Evolutionary conservation across 2,888 invertebrate species (phyloP).

Genomic region (Gryllus longicercus): DNA sequence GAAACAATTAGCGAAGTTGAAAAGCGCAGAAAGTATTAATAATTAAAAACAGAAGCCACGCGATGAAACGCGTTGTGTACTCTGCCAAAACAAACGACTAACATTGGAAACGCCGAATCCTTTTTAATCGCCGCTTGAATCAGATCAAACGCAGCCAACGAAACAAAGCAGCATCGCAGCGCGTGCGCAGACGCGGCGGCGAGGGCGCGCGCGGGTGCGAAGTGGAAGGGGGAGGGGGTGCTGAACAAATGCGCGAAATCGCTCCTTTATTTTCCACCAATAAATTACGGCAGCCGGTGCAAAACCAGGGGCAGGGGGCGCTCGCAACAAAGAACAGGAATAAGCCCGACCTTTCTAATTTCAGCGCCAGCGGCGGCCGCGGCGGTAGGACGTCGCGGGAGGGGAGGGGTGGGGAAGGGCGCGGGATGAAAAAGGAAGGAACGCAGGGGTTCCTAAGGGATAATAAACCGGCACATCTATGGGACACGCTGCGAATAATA

Average conservation of each 20-base stretch:
- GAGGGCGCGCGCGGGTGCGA: not conserved
- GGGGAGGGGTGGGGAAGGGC: not conserved
- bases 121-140: conserved; percentile 4
- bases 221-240: not conserved
- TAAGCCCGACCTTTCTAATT: not conserved
- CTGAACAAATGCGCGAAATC: not conserved
- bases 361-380: not conserved
- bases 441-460: too few species aligned
- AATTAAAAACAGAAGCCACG: not conserved
- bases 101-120: not conserved
- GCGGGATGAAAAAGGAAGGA: not conserved
- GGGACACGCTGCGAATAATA: too few species aligned
- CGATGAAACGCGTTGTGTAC: not conserved
- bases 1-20: not conserved
- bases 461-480: too few species aligned
- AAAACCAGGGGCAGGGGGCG: not conserved
- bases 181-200: not conserved
- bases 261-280: not conserved
- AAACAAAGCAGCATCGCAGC: not conserved
- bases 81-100: not conserved
- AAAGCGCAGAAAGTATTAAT: not conserved
- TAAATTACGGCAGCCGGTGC: not conserved
- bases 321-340: not conserved
- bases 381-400: not conserved
- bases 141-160: not conserved